phyloP scores from a whole-genome alignment of 2,797 vertebrate species.

The Crax fasciolata region DNA sequence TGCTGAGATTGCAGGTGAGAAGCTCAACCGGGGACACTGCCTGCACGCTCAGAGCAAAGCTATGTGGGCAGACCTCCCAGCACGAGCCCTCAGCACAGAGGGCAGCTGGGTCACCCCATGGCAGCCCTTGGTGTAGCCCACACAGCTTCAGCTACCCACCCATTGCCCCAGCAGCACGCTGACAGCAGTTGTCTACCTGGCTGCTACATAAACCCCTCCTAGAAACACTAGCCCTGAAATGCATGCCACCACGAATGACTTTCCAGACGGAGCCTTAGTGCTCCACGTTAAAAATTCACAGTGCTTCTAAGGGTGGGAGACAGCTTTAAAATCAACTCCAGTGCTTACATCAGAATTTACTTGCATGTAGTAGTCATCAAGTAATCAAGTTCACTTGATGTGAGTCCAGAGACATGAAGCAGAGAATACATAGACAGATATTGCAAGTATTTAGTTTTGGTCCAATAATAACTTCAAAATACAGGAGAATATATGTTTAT shows the following conservation, averaged over 20 bases:
- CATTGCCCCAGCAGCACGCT: not conserved
- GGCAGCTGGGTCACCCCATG: not conserved
- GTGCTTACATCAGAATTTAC: not conserved
- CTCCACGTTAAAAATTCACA: not conserved
- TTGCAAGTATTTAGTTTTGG: not conserved
- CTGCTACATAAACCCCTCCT: not conserved
- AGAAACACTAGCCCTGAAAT: not conserved
- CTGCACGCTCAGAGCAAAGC: not conserved
- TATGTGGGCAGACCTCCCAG: not conserved
- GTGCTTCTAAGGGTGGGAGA: not conserved
- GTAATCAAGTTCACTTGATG: not conserved
- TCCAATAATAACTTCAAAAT: not conserved
- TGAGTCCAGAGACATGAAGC: not conserved
- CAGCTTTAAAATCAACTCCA: not conserved
- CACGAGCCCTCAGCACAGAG: not conserved
- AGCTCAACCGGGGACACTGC: not conserved
- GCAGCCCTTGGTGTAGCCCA: not conserved
- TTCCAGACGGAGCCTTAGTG: not conserved
- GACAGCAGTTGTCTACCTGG: not conserved
- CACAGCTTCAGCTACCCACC: not conserved
- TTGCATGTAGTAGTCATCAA: not conserved
- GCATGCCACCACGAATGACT: not conserved
- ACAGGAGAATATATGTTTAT: not conserved
- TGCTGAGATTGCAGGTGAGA: not conserved
- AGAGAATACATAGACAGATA: not conserved